Evolutionary conservation across 2,113 vertebrate genomes (phyloP).

Genomic region (Tringa solitaria): DNA sequence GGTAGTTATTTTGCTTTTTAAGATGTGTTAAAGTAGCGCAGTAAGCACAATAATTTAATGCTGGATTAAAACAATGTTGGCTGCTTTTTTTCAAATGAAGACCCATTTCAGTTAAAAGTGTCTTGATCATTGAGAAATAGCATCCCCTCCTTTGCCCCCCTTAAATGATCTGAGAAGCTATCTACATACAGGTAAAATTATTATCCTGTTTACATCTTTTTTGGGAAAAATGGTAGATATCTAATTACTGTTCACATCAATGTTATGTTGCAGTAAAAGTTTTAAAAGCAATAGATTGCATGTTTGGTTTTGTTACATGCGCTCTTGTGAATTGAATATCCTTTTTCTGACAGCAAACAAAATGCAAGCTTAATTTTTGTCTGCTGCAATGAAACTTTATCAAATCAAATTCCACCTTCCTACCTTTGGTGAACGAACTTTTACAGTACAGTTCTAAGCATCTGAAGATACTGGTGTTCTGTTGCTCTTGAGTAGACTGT

Average conservation of each 20-base stretch:
- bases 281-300: constrained; percentile 78
- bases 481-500: constrained; percentile 55
- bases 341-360: constrained; percentile 69
- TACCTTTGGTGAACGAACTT: constrained; percentile 12
- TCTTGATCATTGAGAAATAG: constrained; percentile 65
- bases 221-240: constrained; percentile 57
- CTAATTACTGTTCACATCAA: constrained; percentile 75
- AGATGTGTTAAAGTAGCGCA: constrained; percentile 64
- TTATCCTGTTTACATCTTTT: constrained; percentile 66
- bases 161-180: constrained; percentile 67
- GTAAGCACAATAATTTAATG: constrained; percentile 66
- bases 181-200: constrained; percentile 60
- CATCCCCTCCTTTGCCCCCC: background rate
- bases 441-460: constrained; percentile 39
- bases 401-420: constrained; percentile 53
- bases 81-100: constrained; percentile 36
- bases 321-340: constrained; percentile 68
- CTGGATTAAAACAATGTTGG: constrained; percentile 36
- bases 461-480: constrained; percentile 51
- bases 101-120: constrained; percentile 65
- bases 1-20: constrained; percentile 74
- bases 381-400: constrained; percentile 20
- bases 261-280: constrained; percentile 80
- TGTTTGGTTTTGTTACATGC: constrained; percentile 84
- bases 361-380: constrained; percentile 47